phyloP scores from a whole-genome alignment of 92 coral and sea anemone species.

The Heteractis magnifica region DNA sequence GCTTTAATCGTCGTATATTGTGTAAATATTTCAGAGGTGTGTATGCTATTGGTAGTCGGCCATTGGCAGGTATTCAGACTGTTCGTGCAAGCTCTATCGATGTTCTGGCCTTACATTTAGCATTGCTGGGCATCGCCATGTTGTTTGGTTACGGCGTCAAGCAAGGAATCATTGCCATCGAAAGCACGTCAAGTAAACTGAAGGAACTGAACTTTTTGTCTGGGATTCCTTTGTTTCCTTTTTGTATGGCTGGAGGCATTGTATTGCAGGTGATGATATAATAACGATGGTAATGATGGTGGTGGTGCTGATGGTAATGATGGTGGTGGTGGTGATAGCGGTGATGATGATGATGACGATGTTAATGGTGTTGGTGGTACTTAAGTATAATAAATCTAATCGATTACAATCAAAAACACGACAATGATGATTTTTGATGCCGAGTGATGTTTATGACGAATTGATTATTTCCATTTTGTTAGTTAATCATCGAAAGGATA shows the following conservation, averaged over 20 bases:
- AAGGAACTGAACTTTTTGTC: slow-evolving; percentile 71
- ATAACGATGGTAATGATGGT: background rate
- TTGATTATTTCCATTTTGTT: background rate
- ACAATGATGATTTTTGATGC: background rate
- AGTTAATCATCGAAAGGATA: slow-evolving; percentile 70
- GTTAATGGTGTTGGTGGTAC: background rate
- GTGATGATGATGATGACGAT: background rate
- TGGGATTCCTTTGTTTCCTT: slow-evolving; percentile 77
- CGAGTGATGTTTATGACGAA: background rate
- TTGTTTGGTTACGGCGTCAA: slow-evolving; percentile 71
- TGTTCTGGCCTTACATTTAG: slow-evolving; percentile 70
- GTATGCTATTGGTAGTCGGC: slow-evolving; percentile 78
- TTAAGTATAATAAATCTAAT: background rate
- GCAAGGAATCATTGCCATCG: slow-evolving; percentile 66
- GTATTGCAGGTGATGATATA: slow-evolving; percentile 51
- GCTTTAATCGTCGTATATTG: no score
- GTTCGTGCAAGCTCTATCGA: slow-evolving; percentile 86
- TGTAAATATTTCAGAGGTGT: slow-evolving; percentile 48
- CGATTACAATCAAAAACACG: background rate
- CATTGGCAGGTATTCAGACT: slow-evolving; percentile 73
- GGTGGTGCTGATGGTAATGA: background rate
- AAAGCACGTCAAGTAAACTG: slow-evolving; percentile 60
- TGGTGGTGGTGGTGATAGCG: no score
- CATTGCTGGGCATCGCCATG: slow-evolving; percentile 75
- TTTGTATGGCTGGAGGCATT: slow-evolving; percentile 85